phyloP scores from a whole-genome alignment of 2,113 vertebrate species.

The Platichthys stellatus region DNA sequence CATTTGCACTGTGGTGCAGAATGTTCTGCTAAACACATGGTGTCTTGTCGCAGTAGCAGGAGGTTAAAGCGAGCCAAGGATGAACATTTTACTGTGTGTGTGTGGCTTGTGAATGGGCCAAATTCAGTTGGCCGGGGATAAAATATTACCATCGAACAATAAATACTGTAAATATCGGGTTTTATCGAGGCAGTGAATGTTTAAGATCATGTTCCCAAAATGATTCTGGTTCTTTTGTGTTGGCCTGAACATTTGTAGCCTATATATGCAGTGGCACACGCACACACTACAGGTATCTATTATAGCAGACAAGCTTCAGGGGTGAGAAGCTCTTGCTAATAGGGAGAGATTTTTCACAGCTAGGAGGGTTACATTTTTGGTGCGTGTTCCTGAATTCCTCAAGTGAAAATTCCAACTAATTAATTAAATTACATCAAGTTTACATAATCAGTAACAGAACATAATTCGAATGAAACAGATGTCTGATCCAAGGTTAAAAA shows the following conservation, averaged over 20 bases:
- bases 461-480: conserved; percentile 4
- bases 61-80: conserved; percentile 31
- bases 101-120: conserved; percentile 10
- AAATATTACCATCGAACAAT: conserved; percentile 20
- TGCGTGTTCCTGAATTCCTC: conserved; percentile 18
- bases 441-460: conserved; percentile 1
- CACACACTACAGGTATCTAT: conserved; percentile 16
- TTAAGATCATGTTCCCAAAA: conserved; percentile 23
- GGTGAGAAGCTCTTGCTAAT: conserved; percentile 31
- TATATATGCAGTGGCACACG: neutral
- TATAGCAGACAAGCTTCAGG: conserved; percentile 37
- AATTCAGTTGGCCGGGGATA: neutral
- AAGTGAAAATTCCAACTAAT: conserved; percentile 7
- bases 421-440: conserved; percentile 11
- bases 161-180: conserved; percentile 28
- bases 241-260: conserved; percentile 12
- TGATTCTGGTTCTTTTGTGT: conserved; percentile 2
- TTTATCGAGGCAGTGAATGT: conserved; percentile 32
- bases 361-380: conserved; percentile 32
- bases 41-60: conserved; percentile 19
- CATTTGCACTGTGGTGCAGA: conserved; percentile 47
- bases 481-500: conserved; percentile 16
- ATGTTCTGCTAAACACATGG: conserved; percentile 62
- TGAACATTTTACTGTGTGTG: conserved; percentile 23
- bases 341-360: conserved; percentile 25